Evolutionary conservation across 2,113 vertebrate species (phyloP), one percentile per base, ranked within the genome.

Genomic region (Cairina moschata): DNA sequence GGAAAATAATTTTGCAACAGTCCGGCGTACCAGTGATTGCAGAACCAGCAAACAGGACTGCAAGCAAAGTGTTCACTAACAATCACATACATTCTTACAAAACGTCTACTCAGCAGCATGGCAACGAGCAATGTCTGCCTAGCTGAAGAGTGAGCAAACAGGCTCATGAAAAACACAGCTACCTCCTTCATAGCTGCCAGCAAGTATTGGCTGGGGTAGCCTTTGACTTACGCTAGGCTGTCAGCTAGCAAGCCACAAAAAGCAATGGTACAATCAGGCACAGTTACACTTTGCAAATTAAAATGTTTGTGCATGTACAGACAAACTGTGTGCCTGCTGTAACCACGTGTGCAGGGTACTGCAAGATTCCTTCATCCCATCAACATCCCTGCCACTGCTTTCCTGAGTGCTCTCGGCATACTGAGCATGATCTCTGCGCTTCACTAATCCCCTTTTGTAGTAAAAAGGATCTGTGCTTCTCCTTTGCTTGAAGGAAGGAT

Each of bases 151-250:
- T 28, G 20, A 62, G n/a, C 3, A 7, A 50, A 22, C 6, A 75
- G 29, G 56, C 36, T 79, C 23, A 71, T 44, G 29, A 76, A 75
- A 84, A n/a, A 44, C 20, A 11, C 1, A 82, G 21, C 66, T 22
- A 40, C 25, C 23, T 67, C 55, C 58, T 22, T 50, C 25, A 15
- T 1, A 71, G n/a, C 1, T 63, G 20, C 69, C 22, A 9, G 46
- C 1, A 0, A 2, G 1, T 6, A 3, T 8, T 21, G 20, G 21
- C 8, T 81, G 66, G 28, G 0, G 0, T 3, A 40, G 62, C 20
- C 71, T 84, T 48, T 65, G n/a, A 34, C 34, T 93, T 8, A 17
- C 29, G 9, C 8, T 15, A 31, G 44, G 7, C 38, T 86, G 52
- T 12, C 44, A 44, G 10, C 42, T 63, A 17, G 34, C 14, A 86